phyloP scores from a whole-genome alignment of 2,797 vertebrate species.

The Macroramphosus scolopax region DNA sequence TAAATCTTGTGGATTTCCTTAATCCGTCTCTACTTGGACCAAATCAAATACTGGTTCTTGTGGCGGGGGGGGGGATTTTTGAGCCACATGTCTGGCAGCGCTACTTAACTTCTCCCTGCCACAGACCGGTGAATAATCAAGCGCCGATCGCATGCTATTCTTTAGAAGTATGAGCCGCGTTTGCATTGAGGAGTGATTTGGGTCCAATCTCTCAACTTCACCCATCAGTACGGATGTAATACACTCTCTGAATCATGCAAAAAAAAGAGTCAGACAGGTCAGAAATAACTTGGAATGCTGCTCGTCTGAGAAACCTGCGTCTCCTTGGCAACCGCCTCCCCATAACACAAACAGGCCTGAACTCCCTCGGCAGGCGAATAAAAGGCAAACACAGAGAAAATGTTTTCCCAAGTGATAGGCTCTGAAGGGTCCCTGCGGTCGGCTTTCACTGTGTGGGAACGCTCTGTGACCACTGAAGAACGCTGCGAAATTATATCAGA shows the following conservation, averaged over 20 bases:
- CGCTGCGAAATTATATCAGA: constrained; percentile 61
- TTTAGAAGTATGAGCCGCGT: not conserved
- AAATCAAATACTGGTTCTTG: constrained; percentile 47
- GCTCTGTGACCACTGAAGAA: constrained; percentile 57
- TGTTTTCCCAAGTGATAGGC: constrained; percentile 73
- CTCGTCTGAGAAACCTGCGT: constrained; percentile 67
- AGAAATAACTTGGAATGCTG: constrained; percentile 69
- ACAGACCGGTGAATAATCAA: constrained; percentile 40
- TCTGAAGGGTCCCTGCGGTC: constrained; percentile 59
- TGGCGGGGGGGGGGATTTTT: constrained; percentile 40
- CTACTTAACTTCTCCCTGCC: constrained; percentile 9
- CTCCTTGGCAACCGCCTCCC: constrained; percentile 66
- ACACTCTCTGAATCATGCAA: constrained; percentile 28
- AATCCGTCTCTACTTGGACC: constrained; percentile 33
- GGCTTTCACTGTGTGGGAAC: constrained; percentile 68
- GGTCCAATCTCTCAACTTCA: constrained; percentile 14
- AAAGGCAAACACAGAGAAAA: constrained; percentile 54
- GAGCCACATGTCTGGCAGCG: constrained; percentile 44
- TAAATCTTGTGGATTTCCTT: constrained; percentile 36
- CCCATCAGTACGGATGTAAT: constrained; percentile 1
- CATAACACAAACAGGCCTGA: constrained; percentile 75
- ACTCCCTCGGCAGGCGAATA: constrained; percentile 54
- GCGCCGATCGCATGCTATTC: constrained; percentile 44
- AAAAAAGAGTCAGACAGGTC: constrained; percentile 43
- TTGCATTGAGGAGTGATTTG: constrained; percentile 5